Evolutionary conservation across 1,140 invertebrate genomes (phyloP), one percentile per base, ranked within the genome.

Genomic region (Drosophila busckii): DNA sequence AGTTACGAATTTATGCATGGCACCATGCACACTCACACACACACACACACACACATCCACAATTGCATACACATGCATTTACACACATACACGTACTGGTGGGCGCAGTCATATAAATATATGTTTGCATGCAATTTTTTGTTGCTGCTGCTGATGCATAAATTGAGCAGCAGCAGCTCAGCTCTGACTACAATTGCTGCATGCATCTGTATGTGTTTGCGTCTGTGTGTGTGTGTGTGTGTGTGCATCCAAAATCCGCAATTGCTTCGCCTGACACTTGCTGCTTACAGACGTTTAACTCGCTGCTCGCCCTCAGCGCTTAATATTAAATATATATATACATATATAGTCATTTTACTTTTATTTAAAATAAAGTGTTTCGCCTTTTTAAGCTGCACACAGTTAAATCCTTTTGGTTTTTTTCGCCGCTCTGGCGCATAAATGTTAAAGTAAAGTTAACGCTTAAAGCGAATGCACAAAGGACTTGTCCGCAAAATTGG

Each of bases 1-100:
- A 80, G 75, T 80, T 80, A 82, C 75, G 75, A 80, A 82, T 82
- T 80, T 80, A 80, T 80, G 75, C 75, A 73, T 82, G 75, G 69
- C 64, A 82, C 62, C 73, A 82, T 65, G 52, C 64, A 58, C 68
- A 82, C 38, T 45, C 44, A 32, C 54, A 48, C 9, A 28, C 26
- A 40, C n/a, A 54, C 40, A 68, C 23, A 26, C 25, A 35, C 32
- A 60, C 20, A 69, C 31, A 35, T 19, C 37, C 8, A 46, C 32
- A 50, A 37, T 12, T 4, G 34, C 44, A 15, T 10, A 50, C 13
- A 23, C 16, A 41, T 10, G 13, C 16, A 41, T 17, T 29, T 28
- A 13, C 12, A 34, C 17, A 54, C 23, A 31, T 17, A 44, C 40
- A 50, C 31, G 31, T 34, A 31, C 53, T 75, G 64, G 69, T 62